phyloP scores from a whole-genome alignment of 2,888 invertebrate genomes.

The Nephrotoma guestfalica region DNA sequence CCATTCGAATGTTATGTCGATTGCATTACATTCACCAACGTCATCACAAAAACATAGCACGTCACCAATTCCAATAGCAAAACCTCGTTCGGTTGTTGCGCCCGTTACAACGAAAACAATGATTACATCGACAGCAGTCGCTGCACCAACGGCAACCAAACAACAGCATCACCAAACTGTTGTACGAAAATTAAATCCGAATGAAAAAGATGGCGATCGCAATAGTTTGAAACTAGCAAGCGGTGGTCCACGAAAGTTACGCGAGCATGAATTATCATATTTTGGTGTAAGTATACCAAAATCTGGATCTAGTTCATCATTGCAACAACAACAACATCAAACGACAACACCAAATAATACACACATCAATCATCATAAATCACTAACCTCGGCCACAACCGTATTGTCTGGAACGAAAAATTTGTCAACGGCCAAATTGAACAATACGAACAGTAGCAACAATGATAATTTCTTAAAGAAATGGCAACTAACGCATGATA shows the following conservation, averaged over 20 bases:
- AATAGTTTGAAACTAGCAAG: slow-evolving; percentile 20
- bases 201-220: neutral
- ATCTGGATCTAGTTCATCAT: neutral
- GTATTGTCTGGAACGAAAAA: slow-evolving; percentile 6
- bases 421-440: slow-evolving; percentile 8
- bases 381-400: neutral
- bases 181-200: slow-evolving; percentile 3
- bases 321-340: neutral
- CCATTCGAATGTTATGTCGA: slow-evolving; percentile 30
- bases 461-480: slow-evolving; percentile 11
- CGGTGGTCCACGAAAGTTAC: slow-evolving; percentile 36
- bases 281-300: slow-evolving; percentile 32
- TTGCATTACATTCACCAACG: slow-evolving; percentile 21
- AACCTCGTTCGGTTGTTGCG: neutral
- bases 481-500: slow-evolving; percentile 10
- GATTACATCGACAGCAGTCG: neutral
- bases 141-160: neutral
- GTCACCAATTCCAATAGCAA: slow-evolving; percentile 14
- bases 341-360: neutral
- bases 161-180: neutral
- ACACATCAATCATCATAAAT: neutral
- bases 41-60: slow-evolving; percentile 1
- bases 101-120: neutral
- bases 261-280: slow-evolving; percentile 44
- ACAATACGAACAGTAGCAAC: slow-evolving; percentile 7